Evolutionary conservation across 2,888 invertebrate species (phyloP).

Genomic region (Cataglyphis livida): DNA sequence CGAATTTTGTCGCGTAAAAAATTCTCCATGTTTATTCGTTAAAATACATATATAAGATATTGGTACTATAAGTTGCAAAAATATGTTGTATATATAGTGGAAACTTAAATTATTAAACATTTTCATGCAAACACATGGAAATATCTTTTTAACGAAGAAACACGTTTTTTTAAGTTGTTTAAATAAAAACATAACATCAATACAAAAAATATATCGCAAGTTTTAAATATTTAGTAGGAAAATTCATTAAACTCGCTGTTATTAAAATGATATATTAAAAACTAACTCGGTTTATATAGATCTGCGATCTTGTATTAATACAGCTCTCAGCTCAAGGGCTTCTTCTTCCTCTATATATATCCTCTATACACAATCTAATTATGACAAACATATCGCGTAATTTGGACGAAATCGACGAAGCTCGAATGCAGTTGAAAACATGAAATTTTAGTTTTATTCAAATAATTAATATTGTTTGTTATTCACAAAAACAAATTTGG

Average conservation of each 20-base stretch:
- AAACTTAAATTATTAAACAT: conserved; percentile 4
- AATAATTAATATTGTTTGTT: conserved; percentile 18
- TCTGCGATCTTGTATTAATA: conserved; percentile 12
- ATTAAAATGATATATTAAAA: conserved; percentile 2
- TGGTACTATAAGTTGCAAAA: neutral
- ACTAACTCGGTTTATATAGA: neutral
- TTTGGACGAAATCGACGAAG: conserved; percentile 25
- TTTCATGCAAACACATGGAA: neutral
- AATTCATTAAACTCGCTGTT: conserved; percentile 8
- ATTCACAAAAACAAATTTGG: neutral
- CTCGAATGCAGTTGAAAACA: neutral
- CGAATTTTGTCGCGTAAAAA: conserved; percentile 1
- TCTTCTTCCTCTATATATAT: conserved; percentile 18
- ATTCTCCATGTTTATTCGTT: neutral
- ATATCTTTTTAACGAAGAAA: neutral
- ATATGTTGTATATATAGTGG: neutral
- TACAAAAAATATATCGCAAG: neutral
- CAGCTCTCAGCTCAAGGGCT: conserved; percentile 31
- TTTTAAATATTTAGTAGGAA: conserved; percentile 3
- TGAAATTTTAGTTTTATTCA: conserved; percentile 35
- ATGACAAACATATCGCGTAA: conserved; percentile 31
- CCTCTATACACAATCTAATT: conserved; percentile 22
- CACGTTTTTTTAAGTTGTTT: neutral
- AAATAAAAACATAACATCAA: conserved; percentile 5
- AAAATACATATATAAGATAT: neutral